phyloP scores from a whole-genome alignment of 1,140 invertebrate genomes.

The Eriocheir sinensis region DNA sequence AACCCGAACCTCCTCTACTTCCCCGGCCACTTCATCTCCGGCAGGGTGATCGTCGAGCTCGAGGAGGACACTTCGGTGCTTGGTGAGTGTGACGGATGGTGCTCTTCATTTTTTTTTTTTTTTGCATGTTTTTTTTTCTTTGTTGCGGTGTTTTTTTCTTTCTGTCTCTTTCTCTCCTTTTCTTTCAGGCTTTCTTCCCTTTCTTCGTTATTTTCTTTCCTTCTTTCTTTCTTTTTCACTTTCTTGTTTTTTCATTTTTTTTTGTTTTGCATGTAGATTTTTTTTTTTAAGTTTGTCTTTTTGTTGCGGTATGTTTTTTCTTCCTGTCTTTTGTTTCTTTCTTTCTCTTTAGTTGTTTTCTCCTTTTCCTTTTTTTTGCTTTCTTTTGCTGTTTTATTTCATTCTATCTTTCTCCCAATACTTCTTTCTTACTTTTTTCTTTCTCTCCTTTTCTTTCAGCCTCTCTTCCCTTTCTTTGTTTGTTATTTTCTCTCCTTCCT shows the following conservation, averaged over 20 bases:
- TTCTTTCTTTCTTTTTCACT: not conserved
- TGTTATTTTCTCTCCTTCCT: too few relatives aligned
- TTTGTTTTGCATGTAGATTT: not conserved
- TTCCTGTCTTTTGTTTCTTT: not conserved
- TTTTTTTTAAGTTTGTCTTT: not conserved
- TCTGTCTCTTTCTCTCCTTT: not conserved
- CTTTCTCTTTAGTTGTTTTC: not conserved
- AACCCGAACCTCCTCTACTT: conserved; percentile 96
- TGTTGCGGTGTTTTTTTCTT: not conserved
- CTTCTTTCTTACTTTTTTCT: not conserved
- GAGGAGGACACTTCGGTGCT: conserved; percentile 95
- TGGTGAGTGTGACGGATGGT: conserved; percentile 84
- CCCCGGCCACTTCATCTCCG: conserved; percentile 95
- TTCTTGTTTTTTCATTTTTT: not conserved
- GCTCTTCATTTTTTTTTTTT: not conserved
- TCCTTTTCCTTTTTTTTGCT: not conserved
- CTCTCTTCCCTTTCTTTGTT: not conserved
- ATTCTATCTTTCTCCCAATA: not conserved
- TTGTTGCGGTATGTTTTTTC: not conserved
- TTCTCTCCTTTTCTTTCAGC: not conserved
- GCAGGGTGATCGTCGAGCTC: conserved; percentile 93
- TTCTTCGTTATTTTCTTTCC: not conserved
- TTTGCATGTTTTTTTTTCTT: not conserved
- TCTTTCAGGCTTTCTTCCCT: not conserved
- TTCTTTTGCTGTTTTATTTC: not conserved